A percentile compares a stretch with the other conserved stretches of the same genome.
These are phyloP conservation scores for Trematomus bernacchii DNA, from an alignment of 2,797 vertebrate genomes.

Conservation along the genomic window DNA sequence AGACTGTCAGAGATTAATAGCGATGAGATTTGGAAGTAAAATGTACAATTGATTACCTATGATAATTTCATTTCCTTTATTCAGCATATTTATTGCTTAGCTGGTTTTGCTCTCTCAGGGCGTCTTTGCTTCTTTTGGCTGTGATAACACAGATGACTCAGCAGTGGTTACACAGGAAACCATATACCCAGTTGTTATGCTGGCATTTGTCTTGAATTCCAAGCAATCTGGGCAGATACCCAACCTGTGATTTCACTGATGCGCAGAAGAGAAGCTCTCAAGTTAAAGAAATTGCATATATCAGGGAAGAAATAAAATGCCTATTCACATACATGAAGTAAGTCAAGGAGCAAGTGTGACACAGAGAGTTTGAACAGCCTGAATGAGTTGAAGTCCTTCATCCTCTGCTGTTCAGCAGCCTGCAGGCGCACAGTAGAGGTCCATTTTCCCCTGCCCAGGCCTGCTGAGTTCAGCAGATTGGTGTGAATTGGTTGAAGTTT, in stretches of 20 bases:
- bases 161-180: slow-evolving; percentile 40
- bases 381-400: slow-evolving; percentile 48
- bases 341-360: slow-evolving; percentile 28
- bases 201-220: slow-evolving; percentile 47
- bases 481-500: slow-evolving; percentile 72
- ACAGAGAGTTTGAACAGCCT: slow-evolving; percentile 40
- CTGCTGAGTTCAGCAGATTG: slow-evolving; percentile 73
- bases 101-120: slow-evolving; percentile 48
- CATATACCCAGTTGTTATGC: slow-evolving; percentile 32
- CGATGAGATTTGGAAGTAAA: slow-evolving; percentile 53
- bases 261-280: background rate
- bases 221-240: slow-evolving; percentile 1
- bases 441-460: slow-evolving; percentile 61
- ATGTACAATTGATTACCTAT: slow-evolving; percentile 73
- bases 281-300: background rate
- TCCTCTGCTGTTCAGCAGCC: slow-evolving; percentile 55
- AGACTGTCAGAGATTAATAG: slow-evolving; percentile 62
- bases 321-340: slow-evolving; percentile 20
- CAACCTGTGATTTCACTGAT: slow-evolving; percentile 12
- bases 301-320: slow-evolving; percentile 23
- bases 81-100: slow-evolving; percentile 75
- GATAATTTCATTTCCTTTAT: slow-evolving; percentile 59
- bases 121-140: slow-evolving; percentile 33
- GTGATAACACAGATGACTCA: slow-evolving; percentile 47
- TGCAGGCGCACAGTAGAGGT: slow-evolving; percentile 52